Evolutionary conservation across 2,113 vertebrate genomes (phyloP), one percentile per base, ranked within the genome.

Genomic region (Alethe diademata): DNA sequence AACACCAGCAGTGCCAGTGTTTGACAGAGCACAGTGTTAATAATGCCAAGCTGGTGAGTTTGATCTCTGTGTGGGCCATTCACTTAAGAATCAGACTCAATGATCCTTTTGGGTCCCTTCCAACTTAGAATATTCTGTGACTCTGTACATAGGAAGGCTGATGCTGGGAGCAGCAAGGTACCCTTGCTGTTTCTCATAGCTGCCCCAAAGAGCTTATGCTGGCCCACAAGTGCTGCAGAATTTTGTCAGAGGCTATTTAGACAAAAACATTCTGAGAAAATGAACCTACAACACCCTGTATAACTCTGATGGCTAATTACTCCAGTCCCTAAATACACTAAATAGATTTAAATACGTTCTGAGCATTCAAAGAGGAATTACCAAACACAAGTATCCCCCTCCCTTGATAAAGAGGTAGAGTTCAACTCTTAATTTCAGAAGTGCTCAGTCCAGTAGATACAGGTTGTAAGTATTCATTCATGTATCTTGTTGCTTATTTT

Each of bases 251-350:
- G 3, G 2, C 8, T 14, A 31, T 53, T 58, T 15, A 31, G 9
- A 12, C n/a, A 25, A 26, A 10, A 40, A 9, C 1, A 8, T 36
- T 56, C 12, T 19, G 38, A 72, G 23, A 64, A 82, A 82, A 51
- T 7, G 7, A 56, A 9, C 3, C 24, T n/a, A 11, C 10, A 24
- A 3, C 14, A 38, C 1, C 14, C 8, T 42, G 7, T 19, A 8
- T 26, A 61, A 47, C 8, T 67, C 28, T n/a, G 40, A 26, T 76
- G 19, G 7, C 7, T 61, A 42, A 62, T 61, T 51, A 62, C 7
- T 38, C 10, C 6, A 18, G n/a, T 57, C 8, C 29, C 42, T 71
- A 56, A 88, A 45, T 45, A 40, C 28, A 19, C 3, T 19, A n/a
- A 78, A 35, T 42, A 20, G 17, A 51, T 24, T 8, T 42, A 83